Conservation (phyloP, 2,113 vertebrate genomes). For the Hypanus sabinus region DNA sequence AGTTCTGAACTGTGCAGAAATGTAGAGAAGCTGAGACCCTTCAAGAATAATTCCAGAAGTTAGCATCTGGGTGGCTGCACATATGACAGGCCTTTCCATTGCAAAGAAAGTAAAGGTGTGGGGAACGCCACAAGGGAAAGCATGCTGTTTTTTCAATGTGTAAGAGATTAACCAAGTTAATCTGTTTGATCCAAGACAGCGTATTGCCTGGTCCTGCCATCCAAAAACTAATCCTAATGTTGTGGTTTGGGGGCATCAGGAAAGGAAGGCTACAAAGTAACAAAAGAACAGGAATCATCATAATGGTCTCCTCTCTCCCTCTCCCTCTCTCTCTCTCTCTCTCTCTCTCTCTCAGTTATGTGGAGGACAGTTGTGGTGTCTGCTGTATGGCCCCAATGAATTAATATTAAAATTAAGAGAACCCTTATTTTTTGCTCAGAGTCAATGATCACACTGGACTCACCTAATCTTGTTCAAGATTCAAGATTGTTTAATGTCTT, state of each 20-base stretch:
- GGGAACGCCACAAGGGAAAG: too few relatives aligned
- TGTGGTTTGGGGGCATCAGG: too few relatives aligned
- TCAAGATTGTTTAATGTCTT: too few relatives aligned
- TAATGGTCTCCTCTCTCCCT: not conserved
- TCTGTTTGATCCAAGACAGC: too few relatives aligned
- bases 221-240: too few relatives aligned
- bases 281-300: not conserved
- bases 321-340: not conserved
- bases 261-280: not conserved
- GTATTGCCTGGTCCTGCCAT: too few relatives aligned
- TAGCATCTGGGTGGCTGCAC: not conserved
- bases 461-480: not conserved
- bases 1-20: not conserved
- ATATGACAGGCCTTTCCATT: too few relatives aligned
- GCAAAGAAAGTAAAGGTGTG: too few relatives aligned
- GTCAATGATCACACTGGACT: not conserved
- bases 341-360: not conserved
- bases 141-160: too few relatives aligned
- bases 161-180: too few relatives aligned
- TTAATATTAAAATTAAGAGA: not conserved
- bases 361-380: not conserved
- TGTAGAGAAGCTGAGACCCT: not conserved
- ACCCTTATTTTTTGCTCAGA: not conserved
- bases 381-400: not conserved
- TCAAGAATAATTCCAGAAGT: not conserved